Conservation (phyloP, 2,888 invertebrate species). For the Thumatha senex region DNA sequence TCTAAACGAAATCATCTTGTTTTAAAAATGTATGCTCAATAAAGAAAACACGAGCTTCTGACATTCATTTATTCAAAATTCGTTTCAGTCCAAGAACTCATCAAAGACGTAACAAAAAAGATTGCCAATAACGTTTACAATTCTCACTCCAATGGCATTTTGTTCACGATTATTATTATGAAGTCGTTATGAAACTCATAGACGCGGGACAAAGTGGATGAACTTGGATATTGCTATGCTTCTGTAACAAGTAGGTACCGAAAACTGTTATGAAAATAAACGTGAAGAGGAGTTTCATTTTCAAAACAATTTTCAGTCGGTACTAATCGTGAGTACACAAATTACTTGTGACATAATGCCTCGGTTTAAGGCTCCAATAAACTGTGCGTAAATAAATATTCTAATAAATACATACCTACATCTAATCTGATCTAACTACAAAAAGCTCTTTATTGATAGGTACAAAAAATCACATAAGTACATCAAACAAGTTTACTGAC, state of each 20-base stretch:
- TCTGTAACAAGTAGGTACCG: too few relatives aligned
- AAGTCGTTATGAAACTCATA: background rate
- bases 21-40: background rate
- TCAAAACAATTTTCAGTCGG: too few relatives aligned
- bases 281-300: too few relatives aligned
- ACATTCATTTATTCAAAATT: conserved; percentile 26
- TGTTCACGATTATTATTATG: background rate
- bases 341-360: too few relatives aligned
- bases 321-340: too few relatives aligned
- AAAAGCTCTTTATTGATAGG: too few relatives aligned
- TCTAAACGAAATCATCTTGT: too few relatives aligned
- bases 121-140: conserved; percentile 2
- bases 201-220: background rate
- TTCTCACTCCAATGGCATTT: background rate
- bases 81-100: conserved; percentile 4
- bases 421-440: background rate
- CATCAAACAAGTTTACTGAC: too few relatives aligned
- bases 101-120: conserved; percentile 1
- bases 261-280: too few relatives aligned
- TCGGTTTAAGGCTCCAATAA: too few relatives aligned
- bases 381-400: too few relatives aligned
- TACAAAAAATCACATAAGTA: too few relatives aligned
- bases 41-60: conserved; percentile 8
- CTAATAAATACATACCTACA: background rate
- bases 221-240: background rate